Conservation (phyloP, 2,888 invertebrate genomes). For the Strigamia transsilvanica region DNA sequence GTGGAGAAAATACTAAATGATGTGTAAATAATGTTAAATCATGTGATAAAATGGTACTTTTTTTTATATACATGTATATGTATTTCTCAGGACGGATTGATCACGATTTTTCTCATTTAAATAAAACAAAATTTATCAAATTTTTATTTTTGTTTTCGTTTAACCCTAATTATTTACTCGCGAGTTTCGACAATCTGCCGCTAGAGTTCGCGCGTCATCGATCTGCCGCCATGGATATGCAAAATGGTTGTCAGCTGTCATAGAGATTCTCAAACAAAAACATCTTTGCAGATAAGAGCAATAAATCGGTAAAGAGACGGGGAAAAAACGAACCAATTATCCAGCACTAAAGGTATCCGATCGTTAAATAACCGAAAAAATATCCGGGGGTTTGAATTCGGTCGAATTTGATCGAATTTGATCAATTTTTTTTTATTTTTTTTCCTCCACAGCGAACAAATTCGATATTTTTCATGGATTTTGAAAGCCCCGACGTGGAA, state of each 20-base stretch:
- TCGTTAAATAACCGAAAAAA: too few species aligned
- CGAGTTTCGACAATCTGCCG: background rate
- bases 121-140: background rate
- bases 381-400: too few species aligned
- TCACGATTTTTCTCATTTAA: background rate
- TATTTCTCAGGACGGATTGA: too few species aligned
- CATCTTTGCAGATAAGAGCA: background rate
- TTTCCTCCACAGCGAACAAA: too few species aligned
- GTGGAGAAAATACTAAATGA: background rate
- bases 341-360: background rate
- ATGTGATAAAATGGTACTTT: background rate
- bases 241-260: constrained; percentile 8
- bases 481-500: constrained; percentile 87
- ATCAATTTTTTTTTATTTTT: background rate
- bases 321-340: background rate
- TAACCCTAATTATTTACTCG: background rate
- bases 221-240: background rate
- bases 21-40: background rate
- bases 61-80: too few species aligned
- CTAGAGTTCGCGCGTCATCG: background rate
- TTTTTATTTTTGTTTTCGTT: background rate
- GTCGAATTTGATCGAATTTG: background rate
- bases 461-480: constrained; percentile 72
- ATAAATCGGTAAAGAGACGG: background rate
- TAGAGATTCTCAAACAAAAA: background rate